Conservation (phyloP, 2,113 vertebrate species). For the Lampris megalopsis region DNA sequence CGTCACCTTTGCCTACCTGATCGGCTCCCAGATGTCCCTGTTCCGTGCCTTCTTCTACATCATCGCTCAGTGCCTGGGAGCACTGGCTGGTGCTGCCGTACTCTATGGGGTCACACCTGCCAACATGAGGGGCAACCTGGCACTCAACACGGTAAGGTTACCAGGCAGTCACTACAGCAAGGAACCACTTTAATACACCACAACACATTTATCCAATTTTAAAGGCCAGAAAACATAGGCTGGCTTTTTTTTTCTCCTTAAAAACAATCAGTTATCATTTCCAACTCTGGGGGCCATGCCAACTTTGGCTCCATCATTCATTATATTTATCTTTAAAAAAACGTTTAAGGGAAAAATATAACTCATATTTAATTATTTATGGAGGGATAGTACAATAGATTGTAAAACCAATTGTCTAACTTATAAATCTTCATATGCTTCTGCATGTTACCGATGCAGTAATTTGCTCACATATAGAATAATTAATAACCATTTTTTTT, state of each 20-base stretch:
- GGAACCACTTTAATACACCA: not conserved
- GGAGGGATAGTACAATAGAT: too few species aligned
- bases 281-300: not conserved
- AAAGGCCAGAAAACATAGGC: not conserved
- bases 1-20: conserved; percentile 91
- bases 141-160: conserved; percentile 89
- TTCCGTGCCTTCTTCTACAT: conserved; percentile 92
- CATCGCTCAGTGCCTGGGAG: conserved; percentile 91
- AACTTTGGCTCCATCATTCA: not conserved
- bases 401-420: too few species aligned
- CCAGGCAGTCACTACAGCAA: not conserved
- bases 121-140: conserved; percentile 90
- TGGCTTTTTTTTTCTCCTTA: not conserved
- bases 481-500: not conserved
- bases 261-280: not conserved
- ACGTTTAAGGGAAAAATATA: not conserved
- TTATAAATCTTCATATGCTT: too few species aligned
- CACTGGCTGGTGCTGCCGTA: conserved; percentile 90
- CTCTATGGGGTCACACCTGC: conserved; percentile 91
- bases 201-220: not conserved
- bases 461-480: not conserved
- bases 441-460: too few species aligned
- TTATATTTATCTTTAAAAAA: not conserved
- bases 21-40: conserved; percentile 93
- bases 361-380: not conserved